phyloP scores from a whole-genome alignment of 53 echinoderm and acorn worm genomes.

The Echinometra lucunter region DNA sequence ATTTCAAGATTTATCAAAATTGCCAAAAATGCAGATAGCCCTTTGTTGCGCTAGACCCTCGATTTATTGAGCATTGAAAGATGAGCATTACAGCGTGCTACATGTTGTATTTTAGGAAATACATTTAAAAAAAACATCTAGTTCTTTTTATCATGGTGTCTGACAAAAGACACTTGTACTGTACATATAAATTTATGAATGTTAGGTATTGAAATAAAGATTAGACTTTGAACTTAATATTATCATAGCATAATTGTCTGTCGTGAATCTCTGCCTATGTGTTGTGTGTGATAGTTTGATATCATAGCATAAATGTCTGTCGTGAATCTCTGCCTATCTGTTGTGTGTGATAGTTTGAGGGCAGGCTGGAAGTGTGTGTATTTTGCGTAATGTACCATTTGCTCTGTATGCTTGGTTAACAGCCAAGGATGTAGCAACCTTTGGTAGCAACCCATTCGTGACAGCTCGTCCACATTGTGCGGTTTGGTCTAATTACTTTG shows the following conservation, averaged over 20 bases:
- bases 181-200: slow-evolving; percentile 29
- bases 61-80: not conserved
- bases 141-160: not conserved
- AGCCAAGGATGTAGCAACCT: too few species aligned
- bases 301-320: not conserved
- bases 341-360: too few species aligned
- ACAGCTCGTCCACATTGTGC: too few species aligned
- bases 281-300: too few species aligned
- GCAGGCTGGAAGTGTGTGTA: too few species aligned
- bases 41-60: too few species aligned
- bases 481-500: too few species aligned
- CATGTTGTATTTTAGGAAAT: not conserved
- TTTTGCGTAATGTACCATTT: too few species aligned
- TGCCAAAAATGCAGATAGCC: too few species aligned
- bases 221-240: not conserved
- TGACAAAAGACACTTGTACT: not conserved
- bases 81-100: not conserved
- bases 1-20: too few species aligned
- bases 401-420: too few species aligned
- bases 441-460: too few species aligned
- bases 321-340: not conserved
- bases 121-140: not conserved
- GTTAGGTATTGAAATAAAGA: slow-evolving; percentile 27
- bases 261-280: not conserved
- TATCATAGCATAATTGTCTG: not conserved